phyloP scores from a whole-genome alignment of 1,140 invertebrate genomes.

The Cydia amplana region DNA sequence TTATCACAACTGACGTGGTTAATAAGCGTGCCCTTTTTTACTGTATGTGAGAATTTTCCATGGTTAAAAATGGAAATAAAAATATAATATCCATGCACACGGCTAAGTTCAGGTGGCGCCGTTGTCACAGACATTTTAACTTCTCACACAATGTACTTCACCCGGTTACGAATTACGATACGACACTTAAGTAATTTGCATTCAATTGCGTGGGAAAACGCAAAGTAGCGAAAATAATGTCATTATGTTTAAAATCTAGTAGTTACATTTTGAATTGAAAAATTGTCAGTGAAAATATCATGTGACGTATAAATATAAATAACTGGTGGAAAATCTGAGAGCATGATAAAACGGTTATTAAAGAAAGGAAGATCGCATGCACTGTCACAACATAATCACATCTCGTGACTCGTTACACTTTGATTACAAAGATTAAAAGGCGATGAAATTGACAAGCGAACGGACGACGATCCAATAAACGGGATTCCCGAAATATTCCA shows the following conservation, averaged over 20 bases:
- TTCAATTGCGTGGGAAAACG: slow-evolving; percentile 19
- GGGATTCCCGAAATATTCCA: slow-evolving; percentile 58
- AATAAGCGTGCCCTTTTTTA: slow-evolving; percentile 44
- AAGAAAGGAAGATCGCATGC: slow-evolving; percentile 3
- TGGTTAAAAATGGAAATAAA: slow-evolving; percentile 3
- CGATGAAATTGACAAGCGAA: slow-evolving; percentile 50
- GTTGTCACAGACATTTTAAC: slow-evolving; percentile 9
- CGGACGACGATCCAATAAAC: slow-evolving; percentile 49
- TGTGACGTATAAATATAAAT: background rate
- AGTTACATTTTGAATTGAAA: background rate
- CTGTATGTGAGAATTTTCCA: background rate
- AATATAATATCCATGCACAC: background rate
- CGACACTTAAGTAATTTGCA: slow-evolving; percentile 13
- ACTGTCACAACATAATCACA: slow-evolving; percentile 22
- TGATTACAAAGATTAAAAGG: slow-evolving; percentile 42
- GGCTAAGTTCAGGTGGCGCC: background rate
- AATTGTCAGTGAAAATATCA: background rate
- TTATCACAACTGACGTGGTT: slow-evolving; percentile 37
- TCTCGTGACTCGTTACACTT: slow-evolving; percentile 36
- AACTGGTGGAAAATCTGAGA: too few species aligned
- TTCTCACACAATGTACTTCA: background rate
- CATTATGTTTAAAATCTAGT: slow-evolving; percentile 3
- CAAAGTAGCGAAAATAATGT: background rate
- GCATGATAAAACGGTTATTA: background rate
- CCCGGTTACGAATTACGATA: background rate